These are phyloP conservation scores for Sceloporus undulatus DNA, from an alignment of 2,113 vertebrate genomes.

Conservation along the genomic window DNA sequence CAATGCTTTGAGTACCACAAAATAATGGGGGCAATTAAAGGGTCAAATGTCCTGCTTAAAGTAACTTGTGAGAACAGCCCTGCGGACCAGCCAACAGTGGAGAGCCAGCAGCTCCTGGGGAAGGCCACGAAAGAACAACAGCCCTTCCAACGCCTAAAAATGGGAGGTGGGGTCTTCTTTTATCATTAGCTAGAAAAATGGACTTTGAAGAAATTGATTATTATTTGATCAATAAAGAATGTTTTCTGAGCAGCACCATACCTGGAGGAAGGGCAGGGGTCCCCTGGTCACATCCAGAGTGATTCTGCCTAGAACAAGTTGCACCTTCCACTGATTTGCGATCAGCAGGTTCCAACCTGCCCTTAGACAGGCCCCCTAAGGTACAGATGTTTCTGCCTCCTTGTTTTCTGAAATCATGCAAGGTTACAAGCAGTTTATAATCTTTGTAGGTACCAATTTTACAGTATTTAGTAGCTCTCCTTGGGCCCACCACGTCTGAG, in stretches of 20 bases:
- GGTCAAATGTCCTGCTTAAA: neutral
- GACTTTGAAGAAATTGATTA: too few relatives aligned
- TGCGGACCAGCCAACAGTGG: neutral
- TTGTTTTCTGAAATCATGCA: slow-evolving; percentile 79
- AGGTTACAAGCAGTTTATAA: neutral
- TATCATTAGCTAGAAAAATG: neutral
- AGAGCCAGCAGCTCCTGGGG: too few relatives aligned
- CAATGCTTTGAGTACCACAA: neutral
- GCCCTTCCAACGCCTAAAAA: neutral
- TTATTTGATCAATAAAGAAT: too few relatives aligned
- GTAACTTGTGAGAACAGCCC: neutral
- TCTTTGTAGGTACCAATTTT: fast-evolving
- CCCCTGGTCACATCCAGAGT: slow-evolving; percentile 92
- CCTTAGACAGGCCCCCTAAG: slow-evolving; percentile 90
- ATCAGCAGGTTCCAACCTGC: slow-evolving; percentile 91
- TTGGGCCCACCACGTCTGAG: neutral
- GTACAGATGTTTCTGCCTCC: slow-evolving; percentile 87
- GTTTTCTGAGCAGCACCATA: too few relatives aligned
- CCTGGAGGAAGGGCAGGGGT: slow-evolving; percentile 95
- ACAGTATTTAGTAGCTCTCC: neutral
- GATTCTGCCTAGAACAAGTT: slow-evolving; percentile 92
- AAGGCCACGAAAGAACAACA: neutral
- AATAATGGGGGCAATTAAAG: too few relatives aligned
- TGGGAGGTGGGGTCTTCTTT: too few relatives aligned
- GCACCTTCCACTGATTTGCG: slow-evolving; percentile 92